Base-by-base conservation (phyloP, 2,888 invertebrate genomes). In the Beris chalybata region DNA sequence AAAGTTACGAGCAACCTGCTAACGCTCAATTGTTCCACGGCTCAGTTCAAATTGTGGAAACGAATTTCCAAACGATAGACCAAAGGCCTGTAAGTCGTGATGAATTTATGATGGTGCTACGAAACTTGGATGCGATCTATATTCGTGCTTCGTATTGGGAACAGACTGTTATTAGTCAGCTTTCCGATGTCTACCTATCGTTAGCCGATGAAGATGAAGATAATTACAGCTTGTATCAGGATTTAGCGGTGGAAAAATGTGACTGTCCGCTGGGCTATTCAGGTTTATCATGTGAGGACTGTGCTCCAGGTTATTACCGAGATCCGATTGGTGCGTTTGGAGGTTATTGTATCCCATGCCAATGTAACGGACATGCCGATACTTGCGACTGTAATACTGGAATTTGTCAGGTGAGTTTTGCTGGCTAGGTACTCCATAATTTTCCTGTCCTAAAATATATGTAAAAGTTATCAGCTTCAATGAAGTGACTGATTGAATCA, bases 351-450 rank as follows among this genome's bases (percentile, higher is more conserved):
- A 89, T 94, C 11, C 93, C 93, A 0, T 99, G 99, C 77, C 89
- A 96, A 73, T 99, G 99, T 78, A 89, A 97, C 77, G 93, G 93
- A 0, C 98, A 98, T 77, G 87, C 97, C 0, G 87, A 88, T 53
- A 87, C 86, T 64, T 98, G 98, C 75, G 95, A 98, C 74, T 91
- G 94, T 64, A 87, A 91, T 65, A 97, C 97, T 4, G 99, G 99
- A 64, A 82, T 92, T 66, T 99, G 99, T 77, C 81, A 88, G 74
- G 93, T 92, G 79, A 86, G 87, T 53, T 7, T 15, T 9, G 5
- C 12, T 68, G 64, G 74, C 74, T 1, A 75, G 91, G 90, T 84
- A 89, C 71, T 96, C 96, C 73, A 85, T 85, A 71, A 92, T 96
- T 77, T 91, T 91, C 22, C 3, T 22, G 1, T 22, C 22, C 22